Percentiles rank a stretch among this genome's conserved stretches.
phyloP scores from a whole-genome alignment of 2,888 invertebrate species.

The Leistus spinibarbis region DNA sequence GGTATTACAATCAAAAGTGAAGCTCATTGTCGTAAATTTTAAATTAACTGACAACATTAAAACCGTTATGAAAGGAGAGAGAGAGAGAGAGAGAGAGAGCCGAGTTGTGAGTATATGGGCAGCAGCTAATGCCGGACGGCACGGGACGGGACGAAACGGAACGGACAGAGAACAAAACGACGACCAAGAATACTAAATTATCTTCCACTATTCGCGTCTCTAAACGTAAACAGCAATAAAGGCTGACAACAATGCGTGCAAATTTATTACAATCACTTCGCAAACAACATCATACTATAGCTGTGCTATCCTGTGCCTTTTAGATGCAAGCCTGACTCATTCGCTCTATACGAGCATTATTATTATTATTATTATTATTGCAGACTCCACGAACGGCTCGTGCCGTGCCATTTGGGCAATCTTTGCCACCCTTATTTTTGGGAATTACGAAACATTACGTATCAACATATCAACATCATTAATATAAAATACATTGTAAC shows the following conservation, averaged over 20 bases:
- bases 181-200: constrained; percentile 15
- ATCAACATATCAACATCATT: no score
- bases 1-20: constrained; percentile 16
- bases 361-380: no score
- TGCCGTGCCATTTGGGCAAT: no score
- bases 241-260: constrained; percentile 36
- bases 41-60: constrained; percentile 36
- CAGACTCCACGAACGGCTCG: no score
- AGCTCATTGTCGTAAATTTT: constrained; percentile 31
- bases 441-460: no score
- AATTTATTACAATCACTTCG: constrained; percentile 37
- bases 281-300: constrained; percentile 14
- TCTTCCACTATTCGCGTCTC: constrained; percentile 24
- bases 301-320: constrained; percentile 7
- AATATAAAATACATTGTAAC: no score
- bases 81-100: no score
- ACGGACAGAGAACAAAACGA: not conserved
- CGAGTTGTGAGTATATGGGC: no score
- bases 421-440: no score
- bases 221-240: constrained; percentile 27
- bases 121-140: no score
- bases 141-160: no score
- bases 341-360: no score
- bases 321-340: not conserved
- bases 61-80: constrained; percentile 13